Base-by-base conservation (phyloP, 30 jellyfish, hydroid and myxozoan species). In the Cassiopea xamachana region DNA sequence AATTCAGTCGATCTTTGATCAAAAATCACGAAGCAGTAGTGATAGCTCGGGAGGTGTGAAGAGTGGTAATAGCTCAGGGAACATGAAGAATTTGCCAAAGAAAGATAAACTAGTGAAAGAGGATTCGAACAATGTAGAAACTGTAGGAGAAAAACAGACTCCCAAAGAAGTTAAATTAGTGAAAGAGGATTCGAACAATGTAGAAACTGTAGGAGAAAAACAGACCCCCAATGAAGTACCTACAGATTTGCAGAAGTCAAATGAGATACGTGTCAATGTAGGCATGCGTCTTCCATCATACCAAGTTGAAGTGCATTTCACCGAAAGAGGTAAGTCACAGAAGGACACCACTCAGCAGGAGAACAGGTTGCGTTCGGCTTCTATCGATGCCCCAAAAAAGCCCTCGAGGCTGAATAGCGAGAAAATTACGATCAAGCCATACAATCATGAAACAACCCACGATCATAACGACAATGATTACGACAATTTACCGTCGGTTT, bases 221-320 rank as follows among this genome's bases (percentile, higher is more conserved):
- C 64, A n/a, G n/a, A n/a, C 48, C 9, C 14, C 74, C 61, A 55
- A 70, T 1, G 18, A 46, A 48, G 9, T 48, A 15, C 77, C n/a
- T 1, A 7, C 58, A 1, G 12, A 27, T 50, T 5, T 7, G 17
- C 77, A n/a, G 48, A 83, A 69, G 49, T 48, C 92, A 8, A 83
- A 27, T 39, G 85, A 83, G 73, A 19, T 83, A 49, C 62, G 27
- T 70, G 76, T 83, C 2, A 73, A 83, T 49, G 69, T 82, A 17
- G 91, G 91, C 6, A 73, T 48, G 67, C 70, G 75, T 18, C 94
- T 87, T 43, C 90, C 95, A 16, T 76, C 95, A 10, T 88, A 88
- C 60, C 68, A 79, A 46, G 82, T 88, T 16, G 95, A 79, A 13
- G 95, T 88, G 49, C 51, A 69, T 55, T 88, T 9, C 73, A 88